phyloP scores from a whole-genome alignment of 53 echinoderm and acorn worm species.

The Luidia sarsii region DNA sequence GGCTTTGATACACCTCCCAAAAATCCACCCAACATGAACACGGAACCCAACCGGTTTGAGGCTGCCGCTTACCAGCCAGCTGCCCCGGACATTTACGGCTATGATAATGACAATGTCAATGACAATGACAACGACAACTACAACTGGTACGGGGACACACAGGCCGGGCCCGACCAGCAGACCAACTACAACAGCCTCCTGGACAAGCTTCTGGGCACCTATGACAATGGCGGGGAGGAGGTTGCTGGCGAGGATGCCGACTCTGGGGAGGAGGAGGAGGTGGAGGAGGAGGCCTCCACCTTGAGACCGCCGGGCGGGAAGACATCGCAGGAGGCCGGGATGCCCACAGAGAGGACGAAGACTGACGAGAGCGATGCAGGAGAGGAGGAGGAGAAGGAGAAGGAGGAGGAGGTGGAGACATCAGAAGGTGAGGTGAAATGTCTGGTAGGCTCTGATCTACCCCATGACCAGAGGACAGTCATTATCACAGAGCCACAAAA shows the following conservation, averaged over 20 bases:
- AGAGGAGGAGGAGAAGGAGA: background rate
- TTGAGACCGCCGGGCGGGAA: background rate
- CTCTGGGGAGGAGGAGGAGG: background rate
- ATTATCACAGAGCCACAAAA: background rate
- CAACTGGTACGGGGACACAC: conserved; percentile 4
- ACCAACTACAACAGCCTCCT: background rate
- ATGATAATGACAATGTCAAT: conserved; percentile 14
- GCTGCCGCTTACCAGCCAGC: background rate
- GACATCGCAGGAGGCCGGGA: background rate
- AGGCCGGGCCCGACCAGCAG: conserved; percentile 9
- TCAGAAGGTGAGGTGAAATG: conserved; percentile 11
- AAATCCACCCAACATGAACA: conserved; percentile 9
- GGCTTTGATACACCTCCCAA: conserved; percentile 26
- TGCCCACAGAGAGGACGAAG: background rate
- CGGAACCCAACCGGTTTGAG: background rate
- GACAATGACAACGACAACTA: conserved; percentile 5
- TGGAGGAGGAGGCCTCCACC: conserved; percentile 4
- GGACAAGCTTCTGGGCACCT: conserved; percentile 1
- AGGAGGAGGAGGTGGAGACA: background rate
- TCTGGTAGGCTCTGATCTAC: too few relatives aligned
- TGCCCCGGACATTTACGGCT: background rate
- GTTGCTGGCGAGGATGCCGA: background rate
- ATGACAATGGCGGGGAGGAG: background rate
- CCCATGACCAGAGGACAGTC: background rate
- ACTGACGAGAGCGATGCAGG: background rate